Evolutionary conservation across 1,140 invertebrate species (phyloP), one percentile per base, ranked within the genome.

Genomic region (Heliconius eleuchia): DNA sequence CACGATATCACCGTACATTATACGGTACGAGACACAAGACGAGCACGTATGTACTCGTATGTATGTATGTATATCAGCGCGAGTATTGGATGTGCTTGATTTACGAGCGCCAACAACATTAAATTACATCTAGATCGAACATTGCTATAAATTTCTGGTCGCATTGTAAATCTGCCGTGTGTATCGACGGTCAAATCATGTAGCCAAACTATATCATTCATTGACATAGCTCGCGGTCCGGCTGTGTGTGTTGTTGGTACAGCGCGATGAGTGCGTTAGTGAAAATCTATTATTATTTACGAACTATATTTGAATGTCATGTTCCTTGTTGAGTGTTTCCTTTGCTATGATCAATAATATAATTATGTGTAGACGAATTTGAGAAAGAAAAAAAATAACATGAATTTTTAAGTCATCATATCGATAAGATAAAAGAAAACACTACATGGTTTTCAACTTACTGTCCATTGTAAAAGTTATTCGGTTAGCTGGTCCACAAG

Each of bases 51-150:
- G 34, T 7, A 37, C 34, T 1, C 6, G 34, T 37, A 37, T 1
- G 34, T 7, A 37, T 1, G 34, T 83, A 84, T 81, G 86, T 88
- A 91, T 92, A 90, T 89, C 90, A 83, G 87, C 81, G 81, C 84
- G 82, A 86, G 83, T 86, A 84, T 87, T 90, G 85, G 92, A 92
- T 91, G 92, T 88, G 86, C 88, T 86, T 92, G 92, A 94, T 94
- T 94, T 94, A 94, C 88, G 86, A 80, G 71, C 80, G 85, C 85
- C 89, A 91, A 91, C 91, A 90, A 91, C 91, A 93, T 92, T 94
- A 94, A 94, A 94, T 93, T 94, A 94, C 89, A 92, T 92, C 91
- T 92, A 91, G 91, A 92, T 90, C 89, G 90, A 92, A 94, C 92
- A 93, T 88, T 87, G 89, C 88, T 82, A 92, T 94, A 94, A 93